Percentiles rank a stretch among this genome's conserved stretches.
Conservation (phyloP, 2,888 invertebrate species). For the Polyommatus iphigenia region DNA sequence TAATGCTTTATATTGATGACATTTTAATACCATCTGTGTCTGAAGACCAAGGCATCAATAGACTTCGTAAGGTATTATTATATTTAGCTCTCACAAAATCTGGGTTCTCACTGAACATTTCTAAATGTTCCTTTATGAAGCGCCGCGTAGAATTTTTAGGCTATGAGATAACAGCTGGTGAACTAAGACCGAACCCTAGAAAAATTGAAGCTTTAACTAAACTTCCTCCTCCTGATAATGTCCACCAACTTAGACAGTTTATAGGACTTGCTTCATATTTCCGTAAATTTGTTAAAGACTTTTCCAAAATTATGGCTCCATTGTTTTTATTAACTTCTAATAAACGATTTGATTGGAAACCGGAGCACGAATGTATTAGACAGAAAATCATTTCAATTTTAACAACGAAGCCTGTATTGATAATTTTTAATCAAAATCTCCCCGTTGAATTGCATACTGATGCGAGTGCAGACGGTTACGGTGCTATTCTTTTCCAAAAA, state of each 20-base stretch:
- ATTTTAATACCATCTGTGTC: conserved; percentile 33
- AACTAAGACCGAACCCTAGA: conserved; percentile 41
- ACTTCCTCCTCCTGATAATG: no score
- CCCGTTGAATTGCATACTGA: conserved; percentile 40
- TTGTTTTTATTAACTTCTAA: no score
- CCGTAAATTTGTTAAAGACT: no score
- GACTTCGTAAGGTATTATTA: conserved; percentile 24
- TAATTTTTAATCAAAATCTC: conserved; percentile 38
- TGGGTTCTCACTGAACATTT: conserved; percentile 41
- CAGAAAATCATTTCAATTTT: conserved; percentile 36
- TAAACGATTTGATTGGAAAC: conserved; percentile 30
- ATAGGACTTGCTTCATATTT: no score
- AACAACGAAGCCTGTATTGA: conserved; percentile 37
- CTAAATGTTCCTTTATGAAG: conserved; percentile 43
- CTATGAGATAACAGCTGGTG: conserved; percentile 37
- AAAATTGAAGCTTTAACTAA: no score
- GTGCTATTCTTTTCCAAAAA: conserved; percentile 38
- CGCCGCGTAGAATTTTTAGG: conserved; percentile 40
- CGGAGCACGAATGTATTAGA: conserved; percentile 11
- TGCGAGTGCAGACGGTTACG: conserved; percentile 41
- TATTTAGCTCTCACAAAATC: conserved; percentile 36
- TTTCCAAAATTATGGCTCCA: no score
- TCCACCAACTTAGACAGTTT: no score
- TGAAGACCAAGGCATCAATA: conserved; percentile 19
- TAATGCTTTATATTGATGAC: no score